Base-by-base conservation (phyloP, 2,888 invertebrate species). In the Dynastes maya region DNA sequence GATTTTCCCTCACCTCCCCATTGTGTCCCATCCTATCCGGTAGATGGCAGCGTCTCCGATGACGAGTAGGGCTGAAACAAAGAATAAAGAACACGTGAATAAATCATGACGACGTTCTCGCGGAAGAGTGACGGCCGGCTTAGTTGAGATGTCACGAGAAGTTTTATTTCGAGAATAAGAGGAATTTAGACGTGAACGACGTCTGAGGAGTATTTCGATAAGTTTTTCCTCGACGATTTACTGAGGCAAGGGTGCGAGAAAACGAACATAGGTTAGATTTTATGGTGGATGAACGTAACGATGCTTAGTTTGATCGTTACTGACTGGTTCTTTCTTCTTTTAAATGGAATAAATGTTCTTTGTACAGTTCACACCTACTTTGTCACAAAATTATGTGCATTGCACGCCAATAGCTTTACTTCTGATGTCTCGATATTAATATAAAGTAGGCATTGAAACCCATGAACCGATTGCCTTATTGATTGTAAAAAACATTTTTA, bases 21-120 rank as follows among this genome's bases (percentile, higher is more conserved):
- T 91, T 92, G 84, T 92, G 84, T 91, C 91, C 92, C 92, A 93
- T 81, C 93, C 93, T 78, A 92, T 87, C 40, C 92, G 92, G 86
- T 92, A 93, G 82, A 92, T 88, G 70, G 90, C 90, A 78, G 91
- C 89, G 37, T 92, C 92, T 55, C 90, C 88, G 82, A 90, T 88
- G 82, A 93, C 90, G 84, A 92, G 88, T 82, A 91, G 85, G 78
- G 91, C 92, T 92, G 89, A 78, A 90, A 90, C 83, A 84, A 75
- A 74, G 61, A 63, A 45, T 13, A 49, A 61, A 49, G n/a, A 40
- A 75, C 45, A 63, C 63, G 63, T 63, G 63, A 63, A 63, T 63
- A 63, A 63, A 63, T 63, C 29, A 63, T 63, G 29, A 29, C 63
- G 29, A 29, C 29, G 63, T 63, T 63, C 27, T 63, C 32, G 63